Base-by-base conservation (phyloP, 2,797 vertebrate genomes). In the Cichlasoma orientale region DNA sequence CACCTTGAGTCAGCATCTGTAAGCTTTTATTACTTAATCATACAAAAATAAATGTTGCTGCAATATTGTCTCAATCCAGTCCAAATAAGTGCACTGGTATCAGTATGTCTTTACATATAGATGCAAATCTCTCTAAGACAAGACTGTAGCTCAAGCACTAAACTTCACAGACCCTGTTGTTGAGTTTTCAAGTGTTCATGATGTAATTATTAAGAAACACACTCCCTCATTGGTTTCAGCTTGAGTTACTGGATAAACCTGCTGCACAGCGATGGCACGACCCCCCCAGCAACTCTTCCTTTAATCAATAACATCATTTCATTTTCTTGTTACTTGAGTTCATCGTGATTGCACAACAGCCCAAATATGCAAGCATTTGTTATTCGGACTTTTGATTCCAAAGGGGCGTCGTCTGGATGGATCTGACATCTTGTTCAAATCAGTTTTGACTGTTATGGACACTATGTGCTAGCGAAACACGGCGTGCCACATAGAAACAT, bases 401-500 rank as follows among this genome's bases (percentile, higher is more conserved):
- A 33, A 23, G 21, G 61, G 47, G 10, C 5, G 0, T 66, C 41
- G 52, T 16, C 10, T 10, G 3, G 75, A 25, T 59, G 2, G 75
- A 29, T 57, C 75, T 71, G 36, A 70, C 52, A 59, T 69, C 80
- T 77, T 84, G 61, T 84, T 83, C 41, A 16, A 76, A 84, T 90
- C 56, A 74, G 23, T 36, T 82, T 36, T 55, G 14, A 56, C 57
- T 58, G 21, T 59, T 73, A 82, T 56, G 68, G 66, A 87, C 77
- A 82, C 21, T 55, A 31, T 58, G 80, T 78, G 69, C 78, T 72
- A 59, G 41, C 50, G 84, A 85, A 83, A 84, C 77, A 84, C 29
- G 3, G 53, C 55, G 41, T 70, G 44, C 77, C 85, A 85, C 72
- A 77, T 23, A 70, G 75, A 84, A 90, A 92, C 92, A 94, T 93